phyloP scores from a whole-genome alignment of 1,140 invertebrate genomes.

The Coelopa frigida region DNA sequence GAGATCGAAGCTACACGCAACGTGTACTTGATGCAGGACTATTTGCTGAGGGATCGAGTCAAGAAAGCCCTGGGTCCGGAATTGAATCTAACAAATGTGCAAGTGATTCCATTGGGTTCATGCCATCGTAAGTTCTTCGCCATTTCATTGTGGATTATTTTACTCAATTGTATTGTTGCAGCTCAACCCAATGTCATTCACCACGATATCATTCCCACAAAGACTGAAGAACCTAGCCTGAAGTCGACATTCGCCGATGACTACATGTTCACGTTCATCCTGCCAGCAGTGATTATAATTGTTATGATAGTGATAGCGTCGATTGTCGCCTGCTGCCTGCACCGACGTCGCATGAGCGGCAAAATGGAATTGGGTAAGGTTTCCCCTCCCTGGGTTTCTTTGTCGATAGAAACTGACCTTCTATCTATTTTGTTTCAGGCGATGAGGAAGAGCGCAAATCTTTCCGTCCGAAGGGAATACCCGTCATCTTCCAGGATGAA shows the following conservation, averaged over 20 bases:
- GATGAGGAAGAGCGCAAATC: conserved; percentile 72
- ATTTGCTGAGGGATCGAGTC: conserved; percentile 57
- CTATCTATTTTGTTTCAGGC: conserved; percentile 32
- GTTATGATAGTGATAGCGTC: conserved; percentile 81
- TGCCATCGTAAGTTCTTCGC: conserved; percentile 54
- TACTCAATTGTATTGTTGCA: background rate
- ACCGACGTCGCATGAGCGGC: conserved; percentile 72
- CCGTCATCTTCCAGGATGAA: conserved; percentile 92
- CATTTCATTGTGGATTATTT: background rate
- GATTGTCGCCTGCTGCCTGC: conserved; percentile 81
- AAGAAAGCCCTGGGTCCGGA: conserved; percentile 67
- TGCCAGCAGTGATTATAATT: conserved; percentile 83
- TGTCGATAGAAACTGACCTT: background rate
- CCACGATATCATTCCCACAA: conserved; percentile 28
- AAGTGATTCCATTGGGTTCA: conserved; percentile 63
- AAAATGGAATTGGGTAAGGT: conserved; percentile 65
- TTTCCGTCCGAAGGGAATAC: conserved; percentile 85
- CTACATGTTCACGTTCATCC: conserved; percentile 77
- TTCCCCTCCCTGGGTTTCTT: no score
- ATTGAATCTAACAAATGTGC: conserved; percentile 59
- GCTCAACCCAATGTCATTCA: conserved; percentile 28
- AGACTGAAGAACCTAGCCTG: conserved; percentile 48
- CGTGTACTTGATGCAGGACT: conserved; percentile 60
- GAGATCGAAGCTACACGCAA: conserved; percentile 64
- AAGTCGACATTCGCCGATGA: conserved; percentile 57